Base-by-base conservation (phyloP, 1,140 invertebrate genomes). In the Cyclina sinensis region DNA sequence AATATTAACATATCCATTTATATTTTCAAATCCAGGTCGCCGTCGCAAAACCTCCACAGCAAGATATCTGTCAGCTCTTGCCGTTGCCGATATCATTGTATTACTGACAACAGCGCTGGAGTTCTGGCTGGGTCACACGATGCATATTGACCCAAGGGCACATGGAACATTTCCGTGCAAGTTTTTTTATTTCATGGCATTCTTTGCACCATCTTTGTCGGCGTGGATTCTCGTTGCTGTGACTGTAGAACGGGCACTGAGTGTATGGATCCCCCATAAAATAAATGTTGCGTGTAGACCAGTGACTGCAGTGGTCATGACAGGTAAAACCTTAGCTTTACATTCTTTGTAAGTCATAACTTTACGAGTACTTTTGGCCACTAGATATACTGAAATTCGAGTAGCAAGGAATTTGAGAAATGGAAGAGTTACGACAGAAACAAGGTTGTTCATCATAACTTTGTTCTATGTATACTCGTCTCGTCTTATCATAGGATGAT, bases 41-140 rank as follows among this genome's bases (percentile, higher is more conserved):
- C 70, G 84, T n/a, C 48, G 84, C 21, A 86, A 86, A 43, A 86
- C 84, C 21, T 86, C 84, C 21, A 86, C 84, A 78, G 84, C 84
- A 24, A n/a, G 73, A 35, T 86, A 54, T 27, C 68, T 86, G 12
- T 86, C 84, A n/a, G 73, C 68, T 27, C 84, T 86, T 18, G 84
- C 84, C 48, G 16, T 86, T 16, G 84, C 84, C 21, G 84, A 86
- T 54, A 78, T 76, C 0, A 37, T 78, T 46, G 84, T 86, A 11
- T 39, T 86, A 24, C 37, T 43, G 32, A 76, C 59, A 37, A 57
- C 84, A 5, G 84, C 70, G 4, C 35, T 78, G 24, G 84, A 86
- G 16, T 86, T 76, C 74, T 86, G 84, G 84, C 21, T 86, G 1
- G n/a, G 30, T 16, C 24, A 59, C 24, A 73, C 78, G 0, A 5